These are phyloP conservation scores for Cettia cetti DNA, from an alignment of 2,113 vertebrate genomes.

Conservation along the genomic window DNA sequence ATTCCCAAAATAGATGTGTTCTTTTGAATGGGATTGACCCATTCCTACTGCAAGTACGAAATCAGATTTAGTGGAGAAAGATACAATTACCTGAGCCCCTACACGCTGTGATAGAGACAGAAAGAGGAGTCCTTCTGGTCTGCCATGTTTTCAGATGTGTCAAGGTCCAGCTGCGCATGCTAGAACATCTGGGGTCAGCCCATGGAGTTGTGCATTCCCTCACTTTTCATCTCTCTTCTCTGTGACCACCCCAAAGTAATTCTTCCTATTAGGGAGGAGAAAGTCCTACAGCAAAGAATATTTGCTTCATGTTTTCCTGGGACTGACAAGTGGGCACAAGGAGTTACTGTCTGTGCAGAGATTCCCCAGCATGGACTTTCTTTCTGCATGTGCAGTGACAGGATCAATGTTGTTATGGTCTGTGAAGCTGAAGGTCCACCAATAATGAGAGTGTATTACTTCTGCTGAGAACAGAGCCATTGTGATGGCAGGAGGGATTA, in stretches of 20 bases:
- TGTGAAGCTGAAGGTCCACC: constrained; percentile 39
- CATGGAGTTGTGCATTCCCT: not conserved
- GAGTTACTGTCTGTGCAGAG: not conserved
- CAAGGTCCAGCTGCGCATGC: not conserved
- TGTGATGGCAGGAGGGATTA: not conserved
- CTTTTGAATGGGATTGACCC: not conserved
- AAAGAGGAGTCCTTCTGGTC: not conserved
- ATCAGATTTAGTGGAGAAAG: not conserved
- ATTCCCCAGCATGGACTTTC: not conserved
- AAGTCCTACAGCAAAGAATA: not conserved
- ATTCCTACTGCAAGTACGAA: not conserved
- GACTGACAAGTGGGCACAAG: not conserved
- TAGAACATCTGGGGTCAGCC: not conserved
- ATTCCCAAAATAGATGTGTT: not conserved
- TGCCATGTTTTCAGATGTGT: not conserved
- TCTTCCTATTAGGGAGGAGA: not conserved
- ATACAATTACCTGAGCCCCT: not conserved
- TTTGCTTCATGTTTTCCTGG: not conserved
- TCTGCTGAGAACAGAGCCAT: constrained; percentile 6
- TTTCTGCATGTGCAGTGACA: not conserved
- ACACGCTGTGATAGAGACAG: not conserved
- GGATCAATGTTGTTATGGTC: not conserved
- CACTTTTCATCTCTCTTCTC: not conserved
- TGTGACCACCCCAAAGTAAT: not conserved
- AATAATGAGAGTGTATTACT: constrained; percentile 15